These are phyloP conservation scores for Pogonocichla stellata DNA, from an alignment of 2,113 vertebrate genomes.

Conservation along the genomic window DNA sequence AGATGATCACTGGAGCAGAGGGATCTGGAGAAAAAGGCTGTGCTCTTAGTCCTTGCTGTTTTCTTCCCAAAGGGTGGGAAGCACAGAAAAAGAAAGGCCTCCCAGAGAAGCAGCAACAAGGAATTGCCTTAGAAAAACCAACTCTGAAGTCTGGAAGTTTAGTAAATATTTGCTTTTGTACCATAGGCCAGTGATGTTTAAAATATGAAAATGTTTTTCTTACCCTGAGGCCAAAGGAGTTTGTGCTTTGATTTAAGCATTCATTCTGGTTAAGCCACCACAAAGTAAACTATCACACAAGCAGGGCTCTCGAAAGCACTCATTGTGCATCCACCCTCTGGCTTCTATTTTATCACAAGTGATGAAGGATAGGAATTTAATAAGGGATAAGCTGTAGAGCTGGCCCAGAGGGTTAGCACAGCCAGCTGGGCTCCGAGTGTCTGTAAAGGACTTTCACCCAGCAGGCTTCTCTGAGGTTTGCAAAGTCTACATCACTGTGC, in stretches of 20 bases:
- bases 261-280: neutral
- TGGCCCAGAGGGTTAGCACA: neutral
- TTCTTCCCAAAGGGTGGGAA: neutral
- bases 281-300: neutral
- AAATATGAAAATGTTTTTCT: slow-evolving; percentile 20
- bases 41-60: neutral
- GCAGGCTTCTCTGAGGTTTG: neutral
- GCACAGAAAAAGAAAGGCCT: neutral
- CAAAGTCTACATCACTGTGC: neutral
- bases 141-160: slow-evolving; percentile 5
- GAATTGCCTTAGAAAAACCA: neutral
- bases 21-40: neutral
- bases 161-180: slow-evolving; percentile 23
- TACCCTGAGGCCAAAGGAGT: neutral
- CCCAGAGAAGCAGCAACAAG: neutral
- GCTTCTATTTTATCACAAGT: slow-evolving; percentile 25
- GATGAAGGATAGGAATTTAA: slow-evolving; percentile 23
- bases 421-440: neutral
- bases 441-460: neutral
- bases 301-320: neutral
- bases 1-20: neutral
- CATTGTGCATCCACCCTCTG: neutral
- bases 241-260: slow-evolving; percentile 35
- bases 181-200: neutral
- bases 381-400: neutral